Evolutionary conservation across 2,113 vertebrate species (phyloP).

Genomic region (Danionella cerebrum): DNA sequence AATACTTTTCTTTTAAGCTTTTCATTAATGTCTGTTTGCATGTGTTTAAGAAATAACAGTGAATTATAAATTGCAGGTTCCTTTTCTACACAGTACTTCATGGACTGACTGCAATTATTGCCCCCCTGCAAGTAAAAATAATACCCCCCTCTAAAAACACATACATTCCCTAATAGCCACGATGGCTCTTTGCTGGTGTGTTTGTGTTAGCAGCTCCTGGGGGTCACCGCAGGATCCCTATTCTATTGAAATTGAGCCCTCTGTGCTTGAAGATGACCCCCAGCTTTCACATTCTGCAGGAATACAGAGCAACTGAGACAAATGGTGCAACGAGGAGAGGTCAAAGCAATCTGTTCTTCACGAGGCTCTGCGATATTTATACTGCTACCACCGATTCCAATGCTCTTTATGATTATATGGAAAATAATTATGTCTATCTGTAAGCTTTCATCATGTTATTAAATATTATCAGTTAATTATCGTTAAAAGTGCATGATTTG

Average conservation of each 20-base stretch:
- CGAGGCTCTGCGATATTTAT: too few species aligned
- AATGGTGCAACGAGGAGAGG: slow-evolving; percentile 16
- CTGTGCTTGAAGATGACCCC: slow-evolving; percentile 35
- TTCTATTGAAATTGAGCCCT: slow-evolving; percentile 48
- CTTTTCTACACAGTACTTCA: background rate
- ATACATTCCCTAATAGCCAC: slow-evolving; percentile 19
- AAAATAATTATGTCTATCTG: too few species aligned
- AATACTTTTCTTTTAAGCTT: too few species aligned
- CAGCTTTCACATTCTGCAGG: slow-evolving; percentile 15
- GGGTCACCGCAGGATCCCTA: slow-evolving; percentile 39
- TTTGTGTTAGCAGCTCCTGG: slow-evolving; percentile 36
- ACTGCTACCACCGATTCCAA: too few species aligned
- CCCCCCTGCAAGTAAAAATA: slow-evolving; percentile 30
- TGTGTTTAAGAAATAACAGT: background rate
- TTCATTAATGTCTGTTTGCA: too few species aligned
- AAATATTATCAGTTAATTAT: too few species aligned
- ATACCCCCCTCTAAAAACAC: too few species aligned
- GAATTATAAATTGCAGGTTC: background rate
- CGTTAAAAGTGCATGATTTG: too few species aligned
- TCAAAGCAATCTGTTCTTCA: background rate
- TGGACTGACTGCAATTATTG: slow-evolving; percentile 11
- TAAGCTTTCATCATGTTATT: too few species aligned
- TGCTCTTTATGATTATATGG: too few species aligned
- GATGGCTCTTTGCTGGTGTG: slow-evolving; percentile 22
- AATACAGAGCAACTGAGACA: slow-evolving; percentile 14